These are phyloP conservation scores for Sardinella longiceps DNA, from an alignment of 2,797 vertebrate genomes.

Conservation along the genomic window DNA sequence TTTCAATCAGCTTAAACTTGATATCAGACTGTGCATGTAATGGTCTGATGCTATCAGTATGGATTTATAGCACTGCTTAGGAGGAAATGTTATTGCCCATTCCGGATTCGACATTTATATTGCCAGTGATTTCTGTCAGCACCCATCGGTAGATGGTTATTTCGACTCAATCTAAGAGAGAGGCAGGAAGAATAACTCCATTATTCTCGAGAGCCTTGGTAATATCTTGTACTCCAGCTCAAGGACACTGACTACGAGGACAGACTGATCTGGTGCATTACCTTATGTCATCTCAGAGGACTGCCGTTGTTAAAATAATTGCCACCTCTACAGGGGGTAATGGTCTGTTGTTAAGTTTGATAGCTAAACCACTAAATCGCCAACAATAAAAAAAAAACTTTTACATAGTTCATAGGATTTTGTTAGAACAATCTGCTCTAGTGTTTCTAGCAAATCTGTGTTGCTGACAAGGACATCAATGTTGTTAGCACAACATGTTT, in stretches of 20 bases:
- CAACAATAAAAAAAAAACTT: not conserved
- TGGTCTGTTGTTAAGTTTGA: not conserved
- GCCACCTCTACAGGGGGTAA: not conserved
- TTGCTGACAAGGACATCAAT: too few species aligned
- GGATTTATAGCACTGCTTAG: not conserved
- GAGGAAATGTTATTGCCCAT: not conserved
- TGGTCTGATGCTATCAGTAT: not conserved
- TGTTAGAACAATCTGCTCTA: too few species aligned
- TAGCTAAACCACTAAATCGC: too few species aligned
- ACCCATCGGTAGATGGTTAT: slow-evolving; percentile 8
- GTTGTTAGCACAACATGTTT: not conserved
- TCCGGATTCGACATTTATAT: slow-evolving; percentile 15
- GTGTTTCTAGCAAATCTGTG: not conserved
- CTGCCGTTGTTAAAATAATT: not conserved
- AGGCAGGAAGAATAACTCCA: not conserved
- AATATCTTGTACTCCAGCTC: not conserved
- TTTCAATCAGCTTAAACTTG: not conserved
- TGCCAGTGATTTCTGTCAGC: slow-evolving; percentile 7
- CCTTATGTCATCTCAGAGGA: not conserved
- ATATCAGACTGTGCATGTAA: not conserved
- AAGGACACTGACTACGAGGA: not conserved
- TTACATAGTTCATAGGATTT: too few species aligned
- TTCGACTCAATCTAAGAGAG: slow-evolving; percentile 7
- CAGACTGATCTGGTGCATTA: not conserved
- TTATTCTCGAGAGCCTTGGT: not conserved